Evolutionary conservation across 1,140 invertebrate genomes (phyloP).

Genomic region (Ganaspis sp.): DNA sequence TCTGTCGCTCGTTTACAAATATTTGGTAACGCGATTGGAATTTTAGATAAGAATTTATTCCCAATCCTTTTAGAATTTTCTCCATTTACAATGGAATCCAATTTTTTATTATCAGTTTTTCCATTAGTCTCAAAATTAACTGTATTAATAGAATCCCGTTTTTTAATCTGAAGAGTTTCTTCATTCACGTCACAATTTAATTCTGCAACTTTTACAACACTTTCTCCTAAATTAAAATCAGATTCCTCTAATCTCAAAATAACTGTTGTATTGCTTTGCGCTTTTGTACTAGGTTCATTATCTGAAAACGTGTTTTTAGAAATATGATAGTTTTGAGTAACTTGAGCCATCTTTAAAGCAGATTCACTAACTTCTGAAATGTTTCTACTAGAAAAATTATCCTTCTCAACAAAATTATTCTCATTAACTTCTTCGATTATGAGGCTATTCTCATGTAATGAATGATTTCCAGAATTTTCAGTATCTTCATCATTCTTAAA

Average conservation of each 20-base stretch:
- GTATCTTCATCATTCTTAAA: not conserved
- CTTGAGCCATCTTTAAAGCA: not conserved
- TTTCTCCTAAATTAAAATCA: not conserved
- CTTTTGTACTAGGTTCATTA: too few relatives aligned
- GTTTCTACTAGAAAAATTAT: too few relatives aligned
- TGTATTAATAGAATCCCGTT: too few relatives aligned
- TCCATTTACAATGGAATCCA: not conserved
- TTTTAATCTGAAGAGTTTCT: too few relatives aligned
- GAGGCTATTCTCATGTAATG: not conserved
- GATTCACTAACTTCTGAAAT: not conserved
- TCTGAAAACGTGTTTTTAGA: too few relatives aligned
- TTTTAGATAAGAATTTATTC: conserved; percentile 9
- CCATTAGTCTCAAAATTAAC: too few relatives aligned
- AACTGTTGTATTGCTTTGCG: too few relatives aligned
- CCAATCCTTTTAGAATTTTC: not conserved
- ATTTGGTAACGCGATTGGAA: not conserved
- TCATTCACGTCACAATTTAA: too few relatives aligned
- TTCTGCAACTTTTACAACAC: not conserved
- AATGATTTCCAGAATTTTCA: not conserved
- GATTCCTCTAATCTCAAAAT: too few relatives aligned
- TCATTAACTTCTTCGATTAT: not conserved
- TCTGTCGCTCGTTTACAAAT: too few relatives aligned
- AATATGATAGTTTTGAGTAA: too few relatives aligned
- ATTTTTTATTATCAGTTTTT: not conserved
- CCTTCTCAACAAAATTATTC: not conserved